phyloP scores from a whole-genome alignment of 1,140 invertebrate species.

The Bombus pascuorum region DNA sequence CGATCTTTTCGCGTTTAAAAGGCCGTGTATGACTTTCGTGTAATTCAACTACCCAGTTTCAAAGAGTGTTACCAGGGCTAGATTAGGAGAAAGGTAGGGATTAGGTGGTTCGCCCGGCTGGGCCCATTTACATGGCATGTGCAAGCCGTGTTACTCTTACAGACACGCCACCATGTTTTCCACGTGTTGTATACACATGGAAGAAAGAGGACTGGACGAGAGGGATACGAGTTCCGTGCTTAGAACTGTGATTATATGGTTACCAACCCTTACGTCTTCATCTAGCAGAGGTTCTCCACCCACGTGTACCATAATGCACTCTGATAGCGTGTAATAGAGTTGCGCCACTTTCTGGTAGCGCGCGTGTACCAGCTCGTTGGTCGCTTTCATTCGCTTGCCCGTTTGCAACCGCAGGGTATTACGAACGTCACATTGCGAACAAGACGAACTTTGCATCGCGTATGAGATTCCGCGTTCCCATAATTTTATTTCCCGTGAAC shows the following conservation, averaged over 20 bases:
- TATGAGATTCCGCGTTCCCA: slow-evolving; percentile 21
- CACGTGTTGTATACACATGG: not conserved
- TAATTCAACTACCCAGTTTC: slow-evolving; percentile 33
- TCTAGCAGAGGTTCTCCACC: slow-evolving; percentile 61
- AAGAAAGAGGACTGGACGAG: slow-evolving; percentile 37
- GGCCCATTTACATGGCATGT: slow-evolving; percentile 64
- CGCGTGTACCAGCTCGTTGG: not conserved
- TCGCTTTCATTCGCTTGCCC: not conserved
- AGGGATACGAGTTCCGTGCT: slow-evolving; percentile 40
- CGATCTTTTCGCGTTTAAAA: slow-evolving; percentile 22
- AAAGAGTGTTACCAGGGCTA: slow-evolving; percentile 26
- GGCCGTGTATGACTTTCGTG: slow-evolving; percentile 30
- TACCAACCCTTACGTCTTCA: slow-evolving; percentile 71
- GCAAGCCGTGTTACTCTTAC: slow-evolving; percentile 64
- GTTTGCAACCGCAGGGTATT: not conserved
- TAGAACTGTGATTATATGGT: slow-evolving; percentile 70
- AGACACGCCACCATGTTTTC: slow-evolving; percentile 46
- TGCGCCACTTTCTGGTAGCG: slow-evolving; percentile 68
- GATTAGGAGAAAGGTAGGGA: slow-evolving; percentile 37
- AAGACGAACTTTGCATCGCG: slow-evolving; percentile 24
- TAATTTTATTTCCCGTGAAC: not conserved
- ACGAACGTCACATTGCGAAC: slow-evolving; percentile 38
- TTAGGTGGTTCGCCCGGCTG: not conserved
- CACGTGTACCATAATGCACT: slow-evolving; percentile 67
- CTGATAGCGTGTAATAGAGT: slow-evolving; percentile 74